These are phyloP conservation scores for Lingula anatina DNA, from an alignment of 2,888 invertebrate species.

Conservation along the genomic window DNA sequence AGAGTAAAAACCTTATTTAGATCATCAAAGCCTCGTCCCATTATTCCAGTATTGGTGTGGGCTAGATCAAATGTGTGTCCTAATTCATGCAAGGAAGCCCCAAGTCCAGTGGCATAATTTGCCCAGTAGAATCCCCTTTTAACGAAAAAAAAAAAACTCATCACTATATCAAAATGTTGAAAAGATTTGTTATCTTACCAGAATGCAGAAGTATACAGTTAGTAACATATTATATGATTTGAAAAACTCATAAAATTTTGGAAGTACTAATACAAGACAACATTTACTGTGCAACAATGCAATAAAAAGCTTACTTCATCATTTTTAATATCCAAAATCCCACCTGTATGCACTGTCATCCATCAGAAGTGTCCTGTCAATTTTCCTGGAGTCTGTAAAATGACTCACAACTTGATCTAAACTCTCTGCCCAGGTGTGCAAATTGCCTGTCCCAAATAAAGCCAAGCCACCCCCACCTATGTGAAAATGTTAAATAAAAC, in stretches of 20 bases:
- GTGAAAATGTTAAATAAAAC: too few species aligned
- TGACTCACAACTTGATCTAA: constrained; percentile 65
- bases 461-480: constrained; percentile 72
- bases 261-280: too few species aligned
- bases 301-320: too few species aligned
- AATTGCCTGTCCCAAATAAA: constrained; percentile 80
- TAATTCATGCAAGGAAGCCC: constrained; percentile 87
- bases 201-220: too few species aligned
- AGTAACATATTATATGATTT: too few species aligned
- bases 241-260: too few species aligned
- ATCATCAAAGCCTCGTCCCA: constrained; percentile 63
- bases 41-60: constrained; percentile 84
- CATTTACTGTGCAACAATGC: too few species aligned
- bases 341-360: constrained; percentile 86
- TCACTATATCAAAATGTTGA: too few species aligned
- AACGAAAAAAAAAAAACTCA: too few species aligned
- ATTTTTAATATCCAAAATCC: too few species aligned
- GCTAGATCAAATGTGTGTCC: constrained; percentile 92
- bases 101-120: constrained; percentile 84
- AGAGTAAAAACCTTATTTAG: constrained; percentile 44
- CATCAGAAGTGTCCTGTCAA: constrained; percentile 71
- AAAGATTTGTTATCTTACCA: too few species aligned
- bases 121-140: constrained; percentile 79
- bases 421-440: constrained; percentile 81
- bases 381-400: constrained; percentile 61